Base-by-base conservation (phyloP, 1,140 invertebrate genomes). In the Ylistrum balloti region DNA sequence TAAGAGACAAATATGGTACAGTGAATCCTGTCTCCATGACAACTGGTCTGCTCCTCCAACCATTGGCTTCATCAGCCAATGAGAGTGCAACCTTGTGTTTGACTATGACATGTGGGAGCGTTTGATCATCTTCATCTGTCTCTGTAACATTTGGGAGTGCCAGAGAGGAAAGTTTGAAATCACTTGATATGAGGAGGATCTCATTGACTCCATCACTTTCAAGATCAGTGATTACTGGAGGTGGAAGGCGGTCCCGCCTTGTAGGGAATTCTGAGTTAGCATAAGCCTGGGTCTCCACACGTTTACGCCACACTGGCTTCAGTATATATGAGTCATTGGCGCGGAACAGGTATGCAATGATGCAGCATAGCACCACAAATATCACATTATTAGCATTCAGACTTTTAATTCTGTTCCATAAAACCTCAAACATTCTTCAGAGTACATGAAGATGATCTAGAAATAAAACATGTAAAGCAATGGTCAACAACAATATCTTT, bases 141-240 rank as follows among this genome's bases (percentile, higher is more conserved):
- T 85, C 85, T 7, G 38, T 90, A 33, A 74, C 85, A 32, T 93
- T 91, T 5, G 93, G 94, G 20, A 94, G 88, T 11, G 93, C 93
- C 35, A 94, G 85, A n/a, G 94, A 87, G 28, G 91, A 92, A 86
- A 95, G 88, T n/a, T 92, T 92, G 20, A 94, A 90, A 48, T 94
- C 93, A 90, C 92, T 93, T 33, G 95, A 94, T 33, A 95, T 93
- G 17, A 95, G 48, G 1, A 95, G 89, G 28, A 95, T 93, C 89
- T 95, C 95, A 91, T 94, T 95, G 13, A 93, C 90, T 85, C 95
- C 94, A 92, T 95, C 95, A 32, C 94, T 93, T 56, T 95, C 95
- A 20, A 95, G 87, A 86, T 95, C 95, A 33, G 95, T 95, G 9
- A 95, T 90, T 33, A 95, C 92, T 0, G 95, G 94, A 0, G 90